A percentile compares a stretch with the other conserved stretches of the same genome.
Conservation (phyloP, 2,888 invertebrate genomes). For the Proisotoma minuta region DNA sequence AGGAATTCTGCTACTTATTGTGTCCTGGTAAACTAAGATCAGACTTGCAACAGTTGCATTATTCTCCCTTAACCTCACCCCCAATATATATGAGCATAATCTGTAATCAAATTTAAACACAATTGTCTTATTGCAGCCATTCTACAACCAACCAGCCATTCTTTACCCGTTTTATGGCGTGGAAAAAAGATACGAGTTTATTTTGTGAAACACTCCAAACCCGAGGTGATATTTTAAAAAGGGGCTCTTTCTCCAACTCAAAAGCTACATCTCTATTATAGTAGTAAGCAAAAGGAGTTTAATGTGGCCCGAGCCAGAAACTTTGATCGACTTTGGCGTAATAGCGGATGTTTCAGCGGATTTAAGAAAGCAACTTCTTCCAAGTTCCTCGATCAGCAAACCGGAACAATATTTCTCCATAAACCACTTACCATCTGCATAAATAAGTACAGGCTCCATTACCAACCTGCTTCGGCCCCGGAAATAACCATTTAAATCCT, state of each 20-base stretch:
- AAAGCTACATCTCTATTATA: slow-evolving; percentile 11
- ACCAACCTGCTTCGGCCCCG: slow-evolving; percentile 34
- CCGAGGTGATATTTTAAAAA: slow-evolving; percentile 49
- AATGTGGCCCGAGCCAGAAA: slow-evolving; percentile 39
- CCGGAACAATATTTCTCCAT: slow-evolving; percentile 47
- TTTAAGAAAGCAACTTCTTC: slow-evolving; percentile 39
- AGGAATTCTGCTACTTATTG: slow-evolving; percentile 11
- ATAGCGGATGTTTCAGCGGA: slow-evolving; percentile 49
- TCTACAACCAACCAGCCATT: slow-evolving; percentile 47
- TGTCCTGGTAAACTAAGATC: slow-evolving; percentile 35
- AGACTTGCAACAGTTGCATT: slow-evolving; percentile 48
- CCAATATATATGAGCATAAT: slow-evolving; percentile 50
- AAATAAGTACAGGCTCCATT: slow-evolving; percentile 40
- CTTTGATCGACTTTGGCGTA: slow-evolving; percentile 49
- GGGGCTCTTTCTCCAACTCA: slow-evolving; percentile 34
- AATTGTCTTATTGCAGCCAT: slow-evolving; percentile 49
- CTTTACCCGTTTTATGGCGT: slow-evolving; percentile 49
- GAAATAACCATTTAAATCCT: slow-evolving; percentile 44
- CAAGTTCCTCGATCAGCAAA: slow-evolving; percentile 25
- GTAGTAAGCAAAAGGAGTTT: slow-evolving; percentile 3
- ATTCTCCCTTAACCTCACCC: slow-evolving; percentile 47
- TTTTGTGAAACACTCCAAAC: slow-evolving; percentile 49
- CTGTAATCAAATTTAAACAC: slow-evolving; percentile 50
- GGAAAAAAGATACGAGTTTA: slow-evolving; percentile 50
- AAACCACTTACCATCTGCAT: slow-evolving; percentile 48